These are phyloP conservation scores for Phenganax subtilis DNA, from an alignment of 92 coral and sea anemone species.

Conservation along the genomic window DNA sequence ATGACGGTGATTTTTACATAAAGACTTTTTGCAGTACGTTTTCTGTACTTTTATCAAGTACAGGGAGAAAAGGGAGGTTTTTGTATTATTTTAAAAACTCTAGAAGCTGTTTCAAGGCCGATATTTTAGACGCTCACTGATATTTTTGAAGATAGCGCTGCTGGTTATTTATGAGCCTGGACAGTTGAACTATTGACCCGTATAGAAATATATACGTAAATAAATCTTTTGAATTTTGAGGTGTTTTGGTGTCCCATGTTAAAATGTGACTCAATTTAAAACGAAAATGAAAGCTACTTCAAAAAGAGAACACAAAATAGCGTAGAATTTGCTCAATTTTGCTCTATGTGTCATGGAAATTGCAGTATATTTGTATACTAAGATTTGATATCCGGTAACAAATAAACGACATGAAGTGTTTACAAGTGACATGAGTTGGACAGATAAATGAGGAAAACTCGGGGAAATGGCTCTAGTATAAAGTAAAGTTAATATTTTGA, in stretches of 20 bases:
- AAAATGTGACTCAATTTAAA: neutral
- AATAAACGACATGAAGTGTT: neutral
- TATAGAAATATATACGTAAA: neutral
- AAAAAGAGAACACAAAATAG: neutral
- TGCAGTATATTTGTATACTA: neutral
- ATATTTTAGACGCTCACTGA: neutral
- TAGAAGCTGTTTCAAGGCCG: neutral
- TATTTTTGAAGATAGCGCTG: too few species aligned
- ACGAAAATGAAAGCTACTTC: slow-evolving; percentile 2
- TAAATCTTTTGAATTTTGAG: neutral
- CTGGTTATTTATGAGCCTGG: too few species aligned
- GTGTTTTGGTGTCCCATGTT: neutral
- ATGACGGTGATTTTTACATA: neutral
- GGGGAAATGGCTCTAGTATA: neutral
- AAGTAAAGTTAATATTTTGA: neutral
- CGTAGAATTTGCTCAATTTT: neutral
- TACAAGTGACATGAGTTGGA: neutral
- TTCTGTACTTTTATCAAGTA: neutral
- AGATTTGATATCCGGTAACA: neutral
- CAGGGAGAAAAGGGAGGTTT: neutral
- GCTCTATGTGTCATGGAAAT: neutral
- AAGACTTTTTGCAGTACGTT: neutral
- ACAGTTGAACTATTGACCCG: too few species aligned
- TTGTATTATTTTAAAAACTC: too few species aligned
- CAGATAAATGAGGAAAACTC: neutral